phyloP scores from a whole-genome alignment of 2,797 vertebrate species.

The Poecilia velifera region DNA sequence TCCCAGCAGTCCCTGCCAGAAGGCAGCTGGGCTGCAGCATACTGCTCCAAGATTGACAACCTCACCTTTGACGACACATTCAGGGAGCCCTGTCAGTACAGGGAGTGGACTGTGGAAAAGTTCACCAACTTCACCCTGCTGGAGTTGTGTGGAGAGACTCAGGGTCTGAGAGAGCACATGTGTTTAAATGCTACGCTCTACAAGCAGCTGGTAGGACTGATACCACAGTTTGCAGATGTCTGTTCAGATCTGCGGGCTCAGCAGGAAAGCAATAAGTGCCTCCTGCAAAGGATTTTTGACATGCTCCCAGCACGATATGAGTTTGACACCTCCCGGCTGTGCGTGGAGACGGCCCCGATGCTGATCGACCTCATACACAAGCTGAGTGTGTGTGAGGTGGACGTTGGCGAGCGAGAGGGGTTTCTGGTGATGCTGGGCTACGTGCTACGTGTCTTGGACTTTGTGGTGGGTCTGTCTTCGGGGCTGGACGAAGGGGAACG shows the following conservation, averaged over 20 bases:
- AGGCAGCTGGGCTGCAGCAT: slow-evolving; percentile 79
- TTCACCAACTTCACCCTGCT: slow-evolving; percentile 78
- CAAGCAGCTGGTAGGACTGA: slow-evolving; percentile 62
- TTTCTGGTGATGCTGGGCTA: slow-evolving; percentile 84
- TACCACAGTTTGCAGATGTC: slow-evolving; percentile 73
- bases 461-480: slow-evolving; percentile 84
- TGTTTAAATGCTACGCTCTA: slow-evolving; percentile 84
- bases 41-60: slow-evolving; percentile 75
- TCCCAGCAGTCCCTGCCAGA: slow-evolving; percentile 60
- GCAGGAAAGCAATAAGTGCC: slow-evolving; percentile 77
- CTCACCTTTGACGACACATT: slow-evolving; percentile 47
- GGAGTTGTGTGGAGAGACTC: slow-evolving; percentile 72
- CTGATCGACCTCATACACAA: slow-evolving; percentile 82
- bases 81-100: slow-evolving; percentile 76
- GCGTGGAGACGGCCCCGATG: slow-evolving; percentile 82
- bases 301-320: slow-evolving; percentile 82
- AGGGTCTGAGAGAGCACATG: slow-evolving; percentile 81
- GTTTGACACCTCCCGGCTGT: slow-evolving; percentile 86
- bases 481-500: slow-evolving; percentile 81
- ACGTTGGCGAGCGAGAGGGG: slow-evolving; percentile 77
- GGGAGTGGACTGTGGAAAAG: slow-evolving; percentile 70
- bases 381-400: slow-evolving; percentile 83
- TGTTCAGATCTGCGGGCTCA: slow-evolving; percentile 75
- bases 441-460: slow-evolving; percentile 85
- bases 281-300: slow-evolving; percentile 86